Evolutionary conservation across 2,113 vertebrate species (phyloP).

Genomic region (Halcyon malimbica): DNA sequence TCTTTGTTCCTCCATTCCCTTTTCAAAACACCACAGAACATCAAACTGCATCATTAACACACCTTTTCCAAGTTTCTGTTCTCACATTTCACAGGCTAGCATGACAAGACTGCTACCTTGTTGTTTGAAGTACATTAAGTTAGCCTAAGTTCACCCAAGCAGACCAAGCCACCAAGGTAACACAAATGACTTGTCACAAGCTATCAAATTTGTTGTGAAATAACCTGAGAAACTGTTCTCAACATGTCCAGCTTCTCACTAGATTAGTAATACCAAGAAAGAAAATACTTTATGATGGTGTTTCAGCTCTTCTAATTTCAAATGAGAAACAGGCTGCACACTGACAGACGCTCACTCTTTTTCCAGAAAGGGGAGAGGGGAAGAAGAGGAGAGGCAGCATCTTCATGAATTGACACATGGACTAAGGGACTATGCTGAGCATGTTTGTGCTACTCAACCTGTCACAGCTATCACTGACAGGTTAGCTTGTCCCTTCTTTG

Average conservation of each 20-base stretch:
- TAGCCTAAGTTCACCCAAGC: background rate
- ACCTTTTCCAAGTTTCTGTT: background rate
- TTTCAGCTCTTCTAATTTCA: background rate
- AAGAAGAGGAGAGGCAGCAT: background rate
- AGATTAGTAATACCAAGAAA: background rate
- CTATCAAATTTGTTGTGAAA: background rate
- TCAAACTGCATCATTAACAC: slow-evolving; percentile 23
- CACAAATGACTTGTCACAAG: background rate
- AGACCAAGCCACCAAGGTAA: background rate
- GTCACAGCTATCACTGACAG: background rate
- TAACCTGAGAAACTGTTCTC: background rate
- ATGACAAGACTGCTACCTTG: background rate
- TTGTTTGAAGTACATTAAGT: background rate
- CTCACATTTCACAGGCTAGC: background rate
- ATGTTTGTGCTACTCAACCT: background rate
- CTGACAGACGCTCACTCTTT: background rate
- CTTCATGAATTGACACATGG: background rate
- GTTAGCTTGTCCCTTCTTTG: background rate
- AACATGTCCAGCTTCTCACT: background rate
- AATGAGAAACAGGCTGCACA: background rate
- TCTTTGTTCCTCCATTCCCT: background rate
- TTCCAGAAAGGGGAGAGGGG: background rate
- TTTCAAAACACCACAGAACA: slow-evolving; percentile 22
- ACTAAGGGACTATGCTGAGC: background rate
- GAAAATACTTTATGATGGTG: background rate